Evolutionary conservation across 2,888 invertebrate species (phyloP).

Genomic region (Pinctada fucata): DNA sequence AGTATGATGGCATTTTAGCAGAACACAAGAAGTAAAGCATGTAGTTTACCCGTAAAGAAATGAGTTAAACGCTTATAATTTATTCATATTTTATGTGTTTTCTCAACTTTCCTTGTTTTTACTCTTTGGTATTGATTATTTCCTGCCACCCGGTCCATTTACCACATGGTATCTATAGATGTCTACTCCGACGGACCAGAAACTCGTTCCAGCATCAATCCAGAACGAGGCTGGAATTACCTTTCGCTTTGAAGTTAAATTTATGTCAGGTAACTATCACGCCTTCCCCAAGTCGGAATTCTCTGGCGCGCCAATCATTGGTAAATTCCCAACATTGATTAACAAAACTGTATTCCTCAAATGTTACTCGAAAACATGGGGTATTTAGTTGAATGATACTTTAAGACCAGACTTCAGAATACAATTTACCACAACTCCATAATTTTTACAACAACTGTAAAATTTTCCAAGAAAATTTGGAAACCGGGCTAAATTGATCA

Average conservation of each 20-base stretch:
- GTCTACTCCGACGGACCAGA: no score
- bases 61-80: conserved; percentile 26
- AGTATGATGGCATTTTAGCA: no score
- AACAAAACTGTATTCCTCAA: conserved; percentile 42
- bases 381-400: conserved; percentile 38
- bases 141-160: neutral
- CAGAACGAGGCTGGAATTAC: conserved; percentile 23
- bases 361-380: conserved; percentile 45
- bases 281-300: conserved; percentile 9
- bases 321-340: conserved; percentile 33
- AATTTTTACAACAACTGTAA: neutral
- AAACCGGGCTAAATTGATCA: neutral
- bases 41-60: neutral
- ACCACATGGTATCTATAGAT: neutral
- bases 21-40: neutral
- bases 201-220: neutral
- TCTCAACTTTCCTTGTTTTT: neutral
- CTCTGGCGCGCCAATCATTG: conserved; percentile 24
- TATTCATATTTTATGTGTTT: conserved; percentile 24
- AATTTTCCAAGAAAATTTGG: neutral
- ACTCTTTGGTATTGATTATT: neutral
- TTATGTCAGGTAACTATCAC: conserved; percentile 17
- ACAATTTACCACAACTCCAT: no score
- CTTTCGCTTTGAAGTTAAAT: conserved; percentile 33
- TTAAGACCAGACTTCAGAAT: conserved; percentile 25